Evolutionary conservation across 2,797 vertebrate genomes (phyloP).

Genomic region (Platalea minor): DNA sequence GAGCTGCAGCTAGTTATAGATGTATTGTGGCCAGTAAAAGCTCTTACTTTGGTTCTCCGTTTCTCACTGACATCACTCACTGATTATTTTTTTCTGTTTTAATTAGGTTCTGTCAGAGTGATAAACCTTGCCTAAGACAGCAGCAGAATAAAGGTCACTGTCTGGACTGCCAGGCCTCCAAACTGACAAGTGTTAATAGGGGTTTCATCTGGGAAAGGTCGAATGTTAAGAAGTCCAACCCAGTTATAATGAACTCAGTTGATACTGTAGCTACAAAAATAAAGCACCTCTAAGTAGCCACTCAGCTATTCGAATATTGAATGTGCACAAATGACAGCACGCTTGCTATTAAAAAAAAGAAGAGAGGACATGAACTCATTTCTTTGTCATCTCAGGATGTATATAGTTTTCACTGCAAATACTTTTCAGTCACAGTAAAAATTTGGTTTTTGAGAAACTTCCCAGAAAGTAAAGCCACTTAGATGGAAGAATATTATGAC

Average conservation of each 20-base stretch:
- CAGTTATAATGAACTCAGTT: neutral
- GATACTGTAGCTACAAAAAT: neutral
- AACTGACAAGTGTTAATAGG: slow-evolving; percentile 33
- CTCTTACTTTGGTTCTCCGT: slow-evolving; percentile 32
- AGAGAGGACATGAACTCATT: neutral
- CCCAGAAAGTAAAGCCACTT: neutral
- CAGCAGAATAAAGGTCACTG: slow-evolving; percentile 58
- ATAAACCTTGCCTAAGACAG: slow-evolving; percentile 46
- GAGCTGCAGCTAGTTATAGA: slow-evolving; percentile 22
- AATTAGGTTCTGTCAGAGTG: slow-evolving; percentile 58
- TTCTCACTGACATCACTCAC: slow-evolving; percentile 58
- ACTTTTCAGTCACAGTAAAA: neutral
- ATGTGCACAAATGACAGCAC: neutral
- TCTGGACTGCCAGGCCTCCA: slow-evolving; percentile 31
- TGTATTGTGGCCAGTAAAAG: slow-evolving; percentile 52
- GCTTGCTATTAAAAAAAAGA: neutral
- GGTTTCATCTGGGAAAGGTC: slow-evolving; percentile 43
- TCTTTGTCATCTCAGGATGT: neutral
- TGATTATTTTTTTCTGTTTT: slow-evolving; percentile 10
- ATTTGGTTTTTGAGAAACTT: neutral
- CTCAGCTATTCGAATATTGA: neutral
- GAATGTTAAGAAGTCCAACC: neutral
- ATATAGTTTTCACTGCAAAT: neutral
- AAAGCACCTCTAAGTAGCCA: neutral
- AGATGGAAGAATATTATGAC: neutral